Evolutionary conservation across 2,113 vertebrate species (phyloP).

Genomic region (Lontra canadensis): DNA sequence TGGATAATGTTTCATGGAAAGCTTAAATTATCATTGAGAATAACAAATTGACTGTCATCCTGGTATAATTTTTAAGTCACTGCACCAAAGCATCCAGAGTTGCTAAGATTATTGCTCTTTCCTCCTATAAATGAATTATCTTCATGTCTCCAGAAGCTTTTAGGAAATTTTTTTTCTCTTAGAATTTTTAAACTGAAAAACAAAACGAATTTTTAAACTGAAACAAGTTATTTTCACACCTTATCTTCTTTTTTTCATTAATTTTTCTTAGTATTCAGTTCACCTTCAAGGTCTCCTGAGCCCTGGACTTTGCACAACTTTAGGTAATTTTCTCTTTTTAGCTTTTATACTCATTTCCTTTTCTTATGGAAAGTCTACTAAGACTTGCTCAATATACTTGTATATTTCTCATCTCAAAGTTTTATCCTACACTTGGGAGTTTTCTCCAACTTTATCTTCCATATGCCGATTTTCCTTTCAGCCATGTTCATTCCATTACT

Average conservation of each 20-base stretch:
- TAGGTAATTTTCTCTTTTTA: background rate
- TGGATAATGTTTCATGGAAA: background rate
- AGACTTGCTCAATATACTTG: background rate
- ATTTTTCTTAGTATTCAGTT: background rate
- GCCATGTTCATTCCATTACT: background rate
- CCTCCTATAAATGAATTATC: background rate
- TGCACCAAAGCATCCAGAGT: background rate
- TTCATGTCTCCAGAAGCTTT: background rate
- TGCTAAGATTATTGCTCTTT: background rate
- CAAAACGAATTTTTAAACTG: conserved; percentile 12
- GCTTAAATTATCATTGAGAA: background rate
- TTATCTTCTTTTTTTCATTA: background rate
- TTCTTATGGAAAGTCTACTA: background rate
- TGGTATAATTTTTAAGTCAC: background rate
- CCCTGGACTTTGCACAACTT: background rate
- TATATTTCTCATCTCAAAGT: conserved; percentile 9
- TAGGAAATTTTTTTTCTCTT: background rate
- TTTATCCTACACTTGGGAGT: background rate
- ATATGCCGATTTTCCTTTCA: conserved; percentile 6
- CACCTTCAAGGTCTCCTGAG: background rate
- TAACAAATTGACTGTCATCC: background rate
- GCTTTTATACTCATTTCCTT: background rate
- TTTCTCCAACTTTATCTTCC: conserved; percentile 22
- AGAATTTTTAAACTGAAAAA: conserved; percentile 14
- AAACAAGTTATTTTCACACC: background rate